Conservation (phyloP, 2,888 invertebrate species). For the Leptopilina drosophilae region DNA sequence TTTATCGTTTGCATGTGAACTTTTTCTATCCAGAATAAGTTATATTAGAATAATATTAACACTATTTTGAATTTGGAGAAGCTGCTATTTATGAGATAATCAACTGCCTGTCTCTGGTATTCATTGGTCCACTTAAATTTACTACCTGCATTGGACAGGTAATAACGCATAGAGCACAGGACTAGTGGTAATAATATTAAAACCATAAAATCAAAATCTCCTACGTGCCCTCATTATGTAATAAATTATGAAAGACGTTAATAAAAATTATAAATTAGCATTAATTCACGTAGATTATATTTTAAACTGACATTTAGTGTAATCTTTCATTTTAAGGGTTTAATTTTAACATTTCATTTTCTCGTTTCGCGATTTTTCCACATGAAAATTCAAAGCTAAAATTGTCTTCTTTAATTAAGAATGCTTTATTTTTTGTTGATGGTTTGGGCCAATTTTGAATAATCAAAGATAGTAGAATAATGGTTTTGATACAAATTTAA, state of each 20-base stretch:
- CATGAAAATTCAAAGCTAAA: too few species aligned
- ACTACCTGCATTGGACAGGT: neutral
- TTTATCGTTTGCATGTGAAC: too few species aligned
- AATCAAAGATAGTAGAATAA: too few species aligned
- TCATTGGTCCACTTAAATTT: constrained; percentile 1
- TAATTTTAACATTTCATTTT: too few species aligned
- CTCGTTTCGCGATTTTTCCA: too few species aligned
- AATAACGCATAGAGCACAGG: neutral
- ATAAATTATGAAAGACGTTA: constrained; percentile 11
- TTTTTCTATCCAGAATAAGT: too few species aligned
- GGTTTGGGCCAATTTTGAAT: too few species aligned
- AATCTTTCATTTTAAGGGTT: neutral
- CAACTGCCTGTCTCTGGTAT: neutral
- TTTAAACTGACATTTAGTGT: neutral
- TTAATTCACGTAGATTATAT: neutral
- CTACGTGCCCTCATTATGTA: neutral
- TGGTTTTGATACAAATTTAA: too few species aligned
- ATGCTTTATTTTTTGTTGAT: too few species aligned
- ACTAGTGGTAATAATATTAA: neutral
- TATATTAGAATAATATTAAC: too few species aligned
- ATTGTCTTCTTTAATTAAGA: too few species aligned
- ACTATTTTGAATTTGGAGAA: neutral
- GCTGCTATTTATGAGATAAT: neutral
- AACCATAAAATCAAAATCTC: constrained; percentile 18
- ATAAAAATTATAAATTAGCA: neutral